phyloP scores from a whole-genome alignment of 1,140 invertebrate species.

The Pachypsylla venusta region DNA sequence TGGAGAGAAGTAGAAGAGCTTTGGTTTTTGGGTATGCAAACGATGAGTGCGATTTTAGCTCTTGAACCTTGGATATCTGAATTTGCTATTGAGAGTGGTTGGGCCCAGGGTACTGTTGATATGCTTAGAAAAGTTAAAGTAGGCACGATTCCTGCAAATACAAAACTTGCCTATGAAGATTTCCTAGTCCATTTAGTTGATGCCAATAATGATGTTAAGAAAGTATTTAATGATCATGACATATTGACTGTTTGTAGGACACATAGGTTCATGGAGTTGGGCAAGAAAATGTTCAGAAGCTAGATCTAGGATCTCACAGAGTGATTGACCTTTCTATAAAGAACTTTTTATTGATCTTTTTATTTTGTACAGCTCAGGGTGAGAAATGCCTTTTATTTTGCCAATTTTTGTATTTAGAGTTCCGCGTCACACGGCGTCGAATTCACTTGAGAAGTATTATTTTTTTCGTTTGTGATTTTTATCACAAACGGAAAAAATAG shows the following conservation, averaged over 20 bases:
- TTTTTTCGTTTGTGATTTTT: too few species aligned
- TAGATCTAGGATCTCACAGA: constrained; percentile 36
- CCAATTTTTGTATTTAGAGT: too few species aligned
- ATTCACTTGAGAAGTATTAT: too few species aligned
- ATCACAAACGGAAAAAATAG: too few species aligned
- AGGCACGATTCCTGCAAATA: constrained; percentile 60
- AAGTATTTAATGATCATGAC: constrained; percentile 68
- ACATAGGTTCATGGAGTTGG: constrained; percentile 74
- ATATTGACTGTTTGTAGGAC: constrained; percentile 65
- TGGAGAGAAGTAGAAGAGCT: constrained; percentile 81
- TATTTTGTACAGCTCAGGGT: too few species aligned
- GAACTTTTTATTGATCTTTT: too few species aligned
- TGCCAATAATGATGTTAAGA: constrained; percentile 53
- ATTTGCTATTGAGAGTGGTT: constrained; percentile 81
- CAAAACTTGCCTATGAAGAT: constrained; percentile 79
- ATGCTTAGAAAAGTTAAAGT: constrained; percentile 64
- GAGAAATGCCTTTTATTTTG: too few species aligned
- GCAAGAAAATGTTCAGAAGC: constrained; percentile 63
- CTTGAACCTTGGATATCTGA: constrained; percentile 76
- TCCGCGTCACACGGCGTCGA: too few species aligned
- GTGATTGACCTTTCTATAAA: not conserved
- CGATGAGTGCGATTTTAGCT: constrained; percentile 60
- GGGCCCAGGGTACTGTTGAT: constrained; percentile 70
- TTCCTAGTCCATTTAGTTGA: constrained; percentile 70
- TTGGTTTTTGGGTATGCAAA: constrained; percentile 89